Evolutionary conservation across 2,113 vertebrate species (phyloP), one percentile per base, ranked within the genome.

Genomic region (Melanerpes aurifrons): DNA sequence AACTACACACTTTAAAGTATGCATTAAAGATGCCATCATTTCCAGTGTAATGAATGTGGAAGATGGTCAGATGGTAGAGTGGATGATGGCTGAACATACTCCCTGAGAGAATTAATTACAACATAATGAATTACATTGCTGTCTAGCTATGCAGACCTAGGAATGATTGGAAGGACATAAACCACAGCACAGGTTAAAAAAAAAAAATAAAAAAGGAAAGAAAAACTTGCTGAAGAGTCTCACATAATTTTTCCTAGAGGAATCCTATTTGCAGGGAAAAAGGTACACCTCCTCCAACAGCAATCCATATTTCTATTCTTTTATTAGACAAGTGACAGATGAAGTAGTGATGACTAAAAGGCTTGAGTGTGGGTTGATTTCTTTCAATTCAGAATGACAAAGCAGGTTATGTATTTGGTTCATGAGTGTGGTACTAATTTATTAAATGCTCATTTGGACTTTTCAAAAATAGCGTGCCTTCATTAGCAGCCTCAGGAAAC

Each of bases 361-460:
- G 15, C 70, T 90, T 94, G 89, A 95, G 92, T 93, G 91, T 91
- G 78, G n/a, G 74, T 62, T 93, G 95, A 94, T 94, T 80, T 82
- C 76, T 92, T 96, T 87, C 78, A 89, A 72, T 91, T 91, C 75
- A 45, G 64, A 89, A 86, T 85, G 92, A 89, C 74, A 87, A 91
- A 94, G 83, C 1, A 20, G 89, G 57, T 85, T 91, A 93, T 57
- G 63, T 87, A 54, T 93, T 91, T 40, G 53, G 31, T 13, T 89
- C 50, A 19, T 77, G 68, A 93, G 82, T 71, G 82, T 92, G 96
- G 63, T 89, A 82, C 37, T 95, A 35, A 79, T 96, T 96, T 95
- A 96, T 95, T 89, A 91, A 93, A 91, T 89, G 75, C 35, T 95
- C 31, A 63, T 96, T 96, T 96, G 82, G 68, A 91, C 86, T 96